Evolutionary conservation across 2,797 vertebrate genomes (phyloP), one percentile per base, ranked within the genome.

Genomic region (Anguilla anguilla): DNA sequence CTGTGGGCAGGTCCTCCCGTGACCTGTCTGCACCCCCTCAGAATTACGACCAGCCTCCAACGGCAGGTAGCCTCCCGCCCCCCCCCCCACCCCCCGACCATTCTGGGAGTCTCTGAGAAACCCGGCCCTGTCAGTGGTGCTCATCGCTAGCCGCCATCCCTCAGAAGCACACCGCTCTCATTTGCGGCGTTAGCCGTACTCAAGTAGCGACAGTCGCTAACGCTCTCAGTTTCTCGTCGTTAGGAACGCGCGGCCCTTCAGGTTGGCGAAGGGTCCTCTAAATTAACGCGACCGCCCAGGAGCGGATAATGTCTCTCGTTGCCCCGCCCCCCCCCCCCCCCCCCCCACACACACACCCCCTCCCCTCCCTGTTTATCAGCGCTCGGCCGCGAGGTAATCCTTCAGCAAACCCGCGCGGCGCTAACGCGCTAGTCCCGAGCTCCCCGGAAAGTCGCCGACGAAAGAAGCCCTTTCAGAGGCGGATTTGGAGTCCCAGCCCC

Each of bases 191-290:
- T 74, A 86, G 61, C 86, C 82, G 43, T 28, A 72, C 46, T 61
- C 55, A 85, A 77, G 86, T 87, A 87, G 84, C 69, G 86, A 86
- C 81, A 69, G 69, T 87, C 81, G 88, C 83, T 89, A 87, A 89
- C 90, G 85, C 87, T 31, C 86, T 90, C 85, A 55, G 87, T 53
- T 83, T 87, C 46, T 61, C 55, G 64, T 15, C 86, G 69, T 89
- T 89, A 87, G 85, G 88, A 88, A 87, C 77, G 28, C 87, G 77
- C 87, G 89, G 31, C 82, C 67, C 51, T 64, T 74, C 84, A 81
- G 28, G 55, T 22, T 51, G 13, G 13, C 55, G 61, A 59, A 2
- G 86, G 49, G 83, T 84, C 49, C 39, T 31, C 83, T 84, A 72
- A 55, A 86, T 90, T 89, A 89, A 74, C 74, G 74, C 53, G 51